These are phyloP conservation scores for Sinohyriopsis cumingii DNA, from an alignment of 2,888 invertebrate genomes.

Conservation along the genomic window DNA sequence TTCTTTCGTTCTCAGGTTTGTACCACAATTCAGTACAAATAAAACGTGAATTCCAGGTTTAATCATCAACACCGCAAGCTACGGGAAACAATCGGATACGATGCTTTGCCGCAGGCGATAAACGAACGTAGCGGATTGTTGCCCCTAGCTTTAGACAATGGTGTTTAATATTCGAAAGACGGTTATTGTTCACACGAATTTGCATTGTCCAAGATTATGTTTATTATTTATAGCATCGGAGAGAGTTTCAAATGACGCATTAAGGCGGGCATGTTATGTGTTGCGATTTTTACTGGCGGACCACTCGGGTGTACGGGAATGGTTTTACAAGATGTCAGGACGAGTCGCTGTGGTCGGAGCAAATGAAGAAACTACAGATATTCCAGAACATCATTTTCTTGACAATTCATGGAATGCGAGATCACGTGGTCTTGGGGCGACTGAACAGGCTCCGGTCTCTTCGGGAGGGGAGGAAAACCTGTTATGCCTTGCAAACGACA, in stretches of 20 bases:
- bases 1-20: no score
- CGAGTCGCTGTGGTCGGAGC: conserved; percentile 52
- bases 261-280: conserved; percentile 59
- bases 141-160: no score
- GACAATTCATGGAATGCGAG: conserved; percentile 30
- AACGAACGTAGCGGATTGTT: no score
- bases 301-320: conserved; percentile 42
- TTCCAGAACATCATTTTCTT: conserved; percentile 55
- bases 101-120: no score
- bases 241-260: conserved; percentile 48
- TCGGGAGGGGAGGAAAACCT: conserved; percentile 56
- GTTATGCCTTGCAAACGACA: conserved; percentile 37
- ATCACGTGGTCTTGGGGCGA: conserved; percentile 54
- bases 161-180: no score
- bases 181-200: no score
- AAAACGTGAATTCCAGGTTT: no score
- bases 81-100: no score
- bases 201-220: no score
- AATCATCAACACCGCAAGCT: no score
- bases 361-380: conserved; percentile 37
- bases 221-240: no score
- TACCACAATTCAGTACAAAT: no score
- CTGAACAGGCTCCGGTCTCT: conserved; percentile 43
- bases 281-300: conserved; percentile 59
- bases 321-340: conserved; percentile 52